Base-by-base conservation (phyloP, 53 echinoderm and acorn worm genomes). In the Paracentrotus lividus region DNA sequence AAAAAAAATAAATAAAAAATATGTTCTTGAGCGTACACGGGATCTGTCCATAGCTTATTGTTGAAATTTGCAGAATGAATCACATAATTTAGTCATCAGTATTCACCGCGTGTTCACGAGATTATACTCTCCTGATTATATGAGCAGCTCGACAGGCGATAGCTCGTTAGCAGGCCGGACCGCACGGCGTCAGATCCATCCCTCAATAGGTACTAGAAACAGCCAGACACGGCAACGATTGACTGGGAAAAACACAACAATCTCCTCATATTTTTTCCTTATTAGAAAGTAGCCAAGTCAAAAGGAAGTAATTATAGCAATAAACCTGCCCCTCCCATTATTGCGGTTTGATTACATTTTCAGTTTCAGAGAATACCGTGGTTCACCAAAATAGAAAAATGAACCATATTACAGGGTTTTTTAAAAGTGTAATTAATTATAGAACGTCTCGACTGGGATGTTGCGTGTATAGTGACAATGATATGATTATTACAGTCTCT, bases 51-150 rank as follows among this genome's bases (percentile, higher is more conserved):
- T 57, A 0, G 27, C 26, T 24, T 27, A 81, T 47, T 44, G 49
- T 47, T 81, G 1, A 45, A 78, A 81, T 47, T 47, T 18, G 6
- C 5, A 47, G 49, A 45, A 24, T 81, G 81, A 81, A 47, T 81
- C 81, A 81, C 14, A 47, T 81, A 81, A 81, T 81, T 81, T 81
- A 81, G 81, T 81, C 81, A 81, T 81, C 81, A 81, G 24, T 72
- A 77, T 12, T n/a, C n/a, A n/a, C n/a, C 47, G 47, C 81, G 45
- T 49, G 44, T 81, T 81, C n/a, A 5, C 44, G n/a, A 81, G 47
- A 81, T 72, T 72, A 81, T n/a, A n/a, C 13, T 47, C 81, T 81
- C n/a, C n/a, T 45, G 44, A 26, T 47, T 81, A 10, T 81, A 5
- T 6, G 81, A 81, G 44, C 47, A 77, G 45, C 24, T 77, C 45